phyloP scores from a whole-genome alignment of 2,113 vertebrate species.

The Hydrochoerus hydrochaeris region DNA sequence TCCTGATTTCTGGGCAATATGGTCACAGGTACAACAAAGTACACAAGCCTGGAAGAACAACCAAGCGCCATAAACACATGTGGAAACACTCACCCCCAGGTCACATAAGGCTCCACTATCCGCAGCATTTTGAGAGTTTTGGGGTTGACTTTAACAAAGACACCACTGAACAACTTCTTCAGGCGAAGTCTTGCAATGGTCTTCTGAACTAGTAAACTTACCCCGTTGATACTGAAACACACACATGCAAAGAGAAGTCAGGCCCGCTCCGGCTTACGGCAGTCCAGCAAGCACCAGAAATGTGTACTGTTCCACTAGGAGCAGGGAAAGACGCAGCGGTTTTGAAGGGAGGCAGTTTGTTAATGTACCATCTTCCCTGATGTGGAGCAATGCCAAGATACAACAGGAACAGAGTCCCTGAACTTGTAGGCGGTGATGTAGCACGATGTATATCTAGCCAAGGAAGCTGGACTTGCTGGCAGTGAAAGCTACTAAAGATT shows the following conservation, averaged over 20 bases:
- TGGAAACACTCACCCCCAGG: constrained; percentile 92
- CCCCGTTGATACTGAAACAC: constrained; percentile 90
- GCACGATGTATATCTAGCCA: background rate
- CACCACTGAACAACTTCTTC: constrained; percentile 92
- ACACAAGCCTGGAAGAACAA: background rate
- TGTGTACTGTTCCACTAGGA: too few species aligned
- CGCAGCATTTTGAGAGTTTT: constrained; percentile 88
- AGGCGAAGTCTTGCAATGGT: constrained; percentile 90
- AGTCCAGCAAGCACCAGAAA: background rate
- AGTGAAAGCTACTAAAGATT: background rate
- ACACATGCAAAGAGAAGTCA: background rate
- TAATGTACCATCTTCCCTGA: background rate
- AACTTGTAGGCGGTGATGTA: background rate
- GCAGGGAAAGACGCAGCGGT: background rate
- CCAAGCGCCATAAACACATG: background rate
- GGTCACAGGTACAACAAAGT: background rate
- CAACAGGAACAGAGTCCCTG: background rate
- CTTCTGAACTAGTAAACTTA: constrained; percentile 88
- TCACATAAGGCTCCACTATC: constrained; percentile 94
- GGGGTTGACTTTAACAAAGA: constrained; percentile 91
- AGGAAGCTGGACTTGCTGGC: background rate
- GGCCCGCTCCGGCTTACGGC: background rate
- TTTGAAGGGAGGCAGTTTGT: background rate
- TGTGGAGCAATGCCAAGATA: background rate
- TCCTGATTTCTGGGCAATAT: background rate